These are phyloP conservation scores for Trichopoda pennipes DNA, from an alignment of 2,888 invertebrate genomes.

Conservation along the genomic window DNA sequence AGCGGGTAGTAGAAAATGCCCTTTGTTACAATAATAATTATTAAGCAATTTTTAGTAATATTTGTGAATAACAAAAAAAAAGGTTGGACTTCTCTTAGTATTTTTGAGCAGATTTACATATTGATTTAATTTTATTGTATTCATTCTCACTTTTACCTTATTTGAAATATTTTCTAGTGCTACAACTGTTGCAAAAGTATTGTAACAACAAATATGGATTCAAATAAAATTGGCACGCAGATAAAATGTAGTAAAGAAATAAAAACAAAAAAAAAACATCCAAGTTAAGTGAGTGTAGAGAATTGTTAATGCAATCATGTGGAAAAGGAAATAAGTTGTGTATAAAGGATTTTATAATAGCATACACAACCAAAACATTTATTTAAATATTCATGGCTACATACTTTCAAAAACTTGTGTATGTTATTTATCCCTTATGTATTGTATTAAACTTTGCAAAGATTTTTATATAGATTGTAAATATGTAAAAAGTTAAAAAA, in stretches of 20 bases:
- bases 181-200: conserved; percentile 27
- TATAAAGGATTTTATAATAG: neutral
- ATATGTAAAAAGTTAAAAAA: conserved; percentile 36
- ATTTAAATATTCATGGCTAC: neutral
- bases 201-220: conserved; percentile 17
- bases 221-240: conserved; percentile 37
- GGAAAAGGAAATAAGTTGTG: conserved; percentile 1
- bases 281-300: conserved; percentile 26
- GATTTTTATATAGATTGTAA: conserved; percentile 47
- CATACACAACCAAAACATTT: neutral
- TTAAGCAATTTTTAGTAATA: neutral
- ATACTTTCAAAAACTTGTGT: neutral
- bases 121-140: conserved; percentile 37
- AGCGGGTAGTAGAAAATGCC: no score
- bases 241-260: conserved; percentile 39
- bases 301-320: conserved; percentile 58
- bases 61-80: neutral
- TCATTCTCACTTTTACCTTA: neutral
- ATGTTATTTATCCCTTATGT: conserved; percentile 35
- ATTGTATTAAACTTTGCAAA: conserved; percentile 11
- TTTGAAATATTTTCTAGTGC: conserved; percentile 17
- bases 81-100: conserved; percentile 5
- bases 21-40: no score
- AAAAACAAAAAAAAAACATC: conserved; percentile 23
- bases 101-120: conserved; percentile 7